Conservation (phyloP, 2,113 vertebrate genomes). For the Gracilinanus agilis region DNA sequence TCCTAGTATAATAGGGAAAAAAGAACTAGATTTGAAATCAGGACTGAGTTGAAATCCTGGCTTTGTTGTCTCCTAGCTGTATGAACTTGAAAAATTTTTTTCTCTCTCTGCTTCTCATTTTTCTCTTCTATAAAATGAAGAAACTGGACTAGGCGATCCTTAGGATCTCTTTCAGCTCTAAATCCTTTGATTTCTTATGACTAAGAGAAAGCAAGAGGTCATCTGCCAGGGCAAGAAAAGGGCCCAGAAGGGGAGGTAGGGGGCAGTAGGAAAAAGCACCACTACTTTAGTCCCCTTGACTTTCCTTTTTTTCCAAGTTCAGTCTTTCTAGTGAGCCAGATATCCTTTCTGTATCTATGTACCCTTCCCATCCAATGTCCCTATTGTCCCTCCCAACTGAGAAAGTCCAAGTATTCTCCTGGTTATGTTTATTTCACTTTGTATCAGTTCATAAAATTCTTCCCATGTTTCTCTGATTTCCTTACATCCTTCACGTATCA, state of each 20-base stretch:
- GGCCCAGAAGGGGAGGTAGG: background rate
- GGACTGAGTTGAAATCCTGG: background rate
- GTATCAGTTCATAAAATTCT: background rate
- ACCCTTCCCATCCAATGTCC: conserved; percentile 15
- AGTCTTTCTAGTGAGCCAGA: background rate
- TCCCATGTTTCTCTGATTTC: background rate
- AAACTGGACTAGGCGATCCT: background rate
- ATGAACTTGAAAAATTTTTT: background rate
- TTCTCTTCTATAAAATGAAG: background rate
- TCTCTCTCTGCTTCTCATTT: background rate
- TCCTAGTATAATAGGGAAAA: background rate
- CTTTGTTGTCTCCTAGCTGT: background rate
- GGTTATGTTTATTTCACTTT: background rate
- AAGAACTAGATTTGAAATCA: background rate
- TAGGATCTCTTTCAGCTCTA: background rate
- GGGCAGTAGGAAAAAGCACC: background rate
- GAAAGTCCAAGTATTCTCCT: background rate
- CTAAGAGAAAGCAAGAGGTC: conserved; percentile 26
- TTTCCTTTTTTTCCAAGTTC: conserved; percentile 12
- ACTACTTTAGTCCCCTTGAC: background rate
- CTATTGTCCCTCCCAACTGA: background rate
- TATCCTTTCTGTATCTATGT: background rate
- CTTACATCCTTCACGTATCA: background rate
- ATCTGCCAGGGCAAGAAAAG: background rate
- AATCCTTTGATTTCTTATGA: background rate